Evolutionary conservation across 2,888 invertebrate species (phyloP), one percentile per base, ranked within the genome.

Genomic region (Himalopsyche tibetana): DNA sequence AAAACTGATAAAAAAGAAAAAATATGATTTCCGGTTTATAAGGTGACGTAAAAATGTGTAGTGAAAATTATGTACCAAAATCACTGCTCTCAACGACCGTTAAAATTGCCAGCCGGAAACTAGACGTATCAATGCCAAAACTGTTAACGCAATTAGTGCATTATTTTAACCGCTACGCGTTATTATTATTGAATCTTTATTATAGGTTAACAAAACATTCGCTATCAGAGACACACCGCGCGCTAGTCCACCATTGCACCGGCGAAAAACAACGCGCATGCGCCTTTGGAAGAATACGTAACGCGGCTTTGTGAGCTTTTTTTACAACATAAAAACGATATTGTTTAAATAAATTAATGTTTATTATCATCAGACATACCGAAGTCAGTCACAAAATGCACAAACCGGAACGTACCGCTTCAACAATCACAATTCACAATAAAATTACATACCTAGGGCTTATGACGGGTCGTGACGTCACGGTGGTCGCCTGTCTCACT

Each of bases 401-500:
- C 63, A 63, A 63, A 63, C 63, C 63, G 63, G 63, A 63, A 63
- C 63, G 63, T 28, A 63, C 9, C 63, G 63, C 19, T 63, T 63
- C 63, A 6, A 28, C 28, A 63, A 63, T 63, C 63, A 8, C 63
- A 63, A 63, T 63, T 63, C 63, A 63, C 63, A 63, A 63, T 63
- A 19, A 19, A 63, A 63, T 63, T 63, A 63, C 79, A 74, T 69
- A 83, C 83, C 40, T 19, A 56, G 63, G 42, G 38, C 17, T 79
- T 28, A 63, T 69, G 84, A 69, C 45, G 74, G 40, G 84, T 36
- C 40, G 80, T 86, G 86, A 82, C 86, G 84, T 84, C 86, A 82
- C 36, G 15, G 84, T 79, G 63, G 19, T 63, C 63, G 63, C 28
- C 63, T 63, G 19, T 63, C 63, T 63, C 63, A 11, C 63, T 63